Base-by-base conservation (phyloP, 64 coral and sea anemone genomes). In the Porites lutea region DNA sequence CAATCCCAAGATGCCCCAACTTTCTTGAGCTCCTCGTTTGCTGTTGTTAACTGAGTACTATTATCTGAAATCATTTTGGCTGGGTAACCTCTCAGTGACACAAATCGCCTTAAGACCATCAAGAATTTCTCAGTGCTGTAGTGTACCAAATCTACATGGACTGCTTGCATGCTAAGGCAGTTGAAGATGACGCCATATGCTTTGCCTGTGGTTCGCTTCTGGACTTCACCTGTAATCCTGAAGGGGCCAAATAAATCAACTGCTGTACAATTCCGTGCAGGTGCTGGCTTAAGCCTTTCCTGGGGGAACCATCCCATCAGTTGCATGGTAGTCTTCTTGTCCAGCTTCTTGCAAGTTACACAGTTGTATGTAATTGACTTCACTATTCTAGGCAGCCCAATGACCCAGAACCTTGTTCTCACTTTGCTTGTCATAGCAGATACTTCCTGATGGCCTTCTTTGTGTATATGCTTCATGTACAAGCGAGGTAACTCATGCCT, bases 381-480 rank as follows among this genome's bases (percentile, higher is more conserved):
- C 4, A 87, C 67, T 47, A 87, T 19, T 72, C 57, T 87, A 51
- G 54, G 84, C 2, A 87, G 27, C 18, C 73, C 52, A 16, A 23
- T 19, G 22, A 88, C 76, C 86, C 72, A 88, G 86, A 76, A 88
- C 44, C 53, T 74, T 55, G 86, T 4, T 18, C 73, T 72, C 46
- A 89, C 78, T 59, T 89, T 89, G 72, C 87, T 89, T 60, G 74
- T 27, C 77, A 72, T 89, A 23, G 87, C 50, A 50, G 63, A 27
- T 61, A 79, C 87, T 77, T 72, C 87, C 46, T 77, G 71, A 59
- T 89, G 87, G 12, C 72, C 87, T n/a, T 77, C 78, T 47, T 50
- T 21, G 60, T 89, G 74, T 37, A 89, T 76, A 59, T 77, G 22
- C 59, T 89, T 59, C 2, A 3, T 43, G 74, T 89, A 89, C 54